phyloP scores from a whole-genome alignment of 2,888 invertebrate species.

The Atethmia centrago region DNA sequence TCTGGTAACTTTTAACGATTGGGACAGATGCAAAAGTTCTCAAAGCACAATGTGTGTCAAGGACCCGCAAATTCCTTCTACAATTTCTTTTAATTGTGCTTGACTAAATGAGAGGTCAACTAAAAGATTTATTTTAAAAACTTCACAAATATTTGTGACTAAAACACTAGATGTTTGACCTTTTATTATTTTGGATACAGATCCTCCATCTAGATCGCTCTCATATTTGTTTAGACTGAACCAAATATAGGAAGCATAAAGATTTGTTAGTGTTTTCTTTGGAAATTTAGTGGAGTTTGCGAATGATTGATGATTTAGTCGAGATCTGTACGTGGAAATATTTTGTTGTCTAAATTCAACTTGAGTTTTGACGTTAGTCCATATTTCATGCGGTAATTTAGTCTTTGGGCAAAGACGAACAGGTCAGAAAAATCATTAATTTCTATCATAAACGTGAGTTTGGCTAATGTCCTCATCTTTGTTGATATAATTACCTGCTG shows the following conservation, averaged over 20 bases:
- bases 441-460: conserved; percentile 5
- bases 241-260: conserved; percentile 70
- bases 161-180: conserved; percentile 49
- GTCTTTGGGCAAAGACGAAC: conserved; percentile 15
- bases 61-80: conserved; percentile 69
- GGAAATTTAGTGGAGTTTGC: conserved; percentile 61
- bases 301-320: conserved; percentile 51
- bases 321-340: conserved; percentile 59
- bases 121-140: conserved; percentile 35
- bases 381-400: conserved; percentile 47
- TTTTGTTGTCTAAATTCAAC: conserved; percentile 49
- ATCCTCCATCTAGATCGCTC: conserved; percentile 60
- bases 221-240: conserved; percentile 67
- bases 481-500: not conserved
- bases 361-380: conserved; percentile 33
- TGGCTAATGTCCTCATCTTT: not conserved
- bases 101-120: conserved; percentile 26
- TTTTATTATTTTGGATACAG: conserved; percentile 59
- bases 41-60: conserved; percentile 78
- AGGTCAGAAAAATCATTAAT: conserved; percentile 32
- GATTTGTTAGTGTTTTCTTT: conserved; percentile 69
- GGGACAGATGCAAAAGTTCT: conserved; percentile 74
- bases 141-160: conserved; percentile 44
- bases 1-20: conserved; percentile 75
- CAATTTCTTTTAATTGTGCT: conserved; percentile 58